A percentile compares a stretch with the other conserved stretches of the same genome.
phyloP scores from a whole-genome alignment of 2,797 vertebrate genomes.

The Atherinosoma microstoma region DNA sequence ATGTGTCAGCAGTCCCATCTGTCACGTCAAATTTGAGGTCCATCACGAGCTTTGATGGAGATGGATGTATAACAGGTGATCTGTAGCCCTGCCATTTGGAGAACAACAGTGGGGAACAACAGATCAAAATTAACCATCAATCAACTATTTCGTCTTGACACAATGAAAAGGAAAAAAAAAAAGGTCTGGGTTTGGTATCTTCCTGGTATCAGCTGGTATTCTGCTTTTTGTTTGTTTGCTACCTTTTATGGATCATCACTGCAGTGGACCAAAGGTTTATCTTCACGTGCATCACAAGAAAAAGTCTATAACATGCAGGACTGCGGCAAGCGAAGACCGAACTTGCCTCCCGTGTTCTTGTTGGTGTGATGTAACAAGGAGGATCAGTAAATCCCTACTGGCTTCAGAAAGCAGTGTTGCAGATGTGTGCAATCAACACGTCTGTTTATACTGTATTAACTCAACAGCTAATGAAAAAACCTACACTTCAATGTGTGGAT shows the following conservation, averaged over 20 bases:
- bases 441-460: not conserved
- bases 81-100: not conserved
- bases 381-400: not conserved
- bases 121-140: not conserved
- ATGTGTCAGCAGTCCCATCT: slow-evolving; percentile 61
- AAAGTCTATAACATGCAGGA: no score
- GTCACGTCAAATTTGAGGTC: slow-evolving; percentile 46
- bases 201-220: not conserved
- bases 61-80: slow-evolving; percentile 25
- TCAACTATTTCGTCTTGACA: no score
- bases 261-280: not conserved
- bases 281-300: not conserved
- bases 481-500: no score
- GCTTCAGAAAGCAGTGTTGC: not conserved
- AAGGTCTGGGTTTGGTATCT: not conserved
- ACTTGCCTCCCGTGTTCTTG: not conserved
- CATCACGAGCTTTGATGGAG: slow-evolving; percentile 47
- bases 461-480: not conserved
- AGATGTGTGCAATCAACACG: not conserved
- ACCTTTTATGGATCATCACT: not conserved
- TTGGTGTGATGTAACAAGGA: not conserved
- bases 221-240: not conserved
- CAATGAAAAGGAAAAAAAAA: no score
- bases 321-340: no score
- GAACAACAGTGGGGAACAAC: slow-evolving; percentile 2